Evolutionary conservation across 2,113 vertebrate species (phyloP).

Genomic region (Ctenomys sociabilis): DNA sequence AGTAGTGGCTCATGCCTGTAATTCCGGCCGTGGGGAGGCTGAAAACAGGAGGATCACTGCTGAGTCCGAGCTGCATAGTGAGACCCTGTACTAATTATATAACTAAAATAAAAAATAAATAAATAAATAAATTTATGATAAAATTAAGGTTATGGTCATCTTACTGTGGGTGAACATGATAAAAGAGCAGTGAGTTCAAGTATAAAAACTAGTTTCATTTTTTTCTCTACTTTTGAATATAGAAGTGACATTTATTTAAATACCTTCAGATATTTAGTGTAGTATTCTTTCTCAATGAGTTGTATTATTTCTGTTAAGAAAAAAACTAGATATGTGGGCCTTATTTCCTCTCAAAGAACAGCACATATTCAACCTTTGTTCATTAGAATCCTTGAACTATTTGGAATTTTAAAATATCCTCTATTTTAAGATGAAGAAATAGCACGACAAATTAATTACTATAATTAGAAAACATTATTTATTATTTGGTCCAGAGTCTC

Average conservation of each 20-base stretch:
- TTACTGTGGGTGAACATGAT: not conserved
- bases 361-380: not conserved
- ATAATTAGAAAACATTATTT: not conserved
- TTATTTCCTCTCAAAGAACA: not conserved
- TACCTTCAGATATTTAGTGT: not conserved
- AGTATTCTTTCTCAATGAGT: not conserved
- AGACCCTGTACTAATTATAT: too few relatives aligned
- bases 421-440: not conserved
- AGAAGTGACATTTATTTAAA: not conserved
- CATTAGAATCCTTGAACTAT: not conserved
- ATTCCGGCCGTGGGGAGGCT: too few relatives aligned
- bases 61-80: too few relatives aligned
- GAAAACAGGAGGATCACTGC: too few relatives aligned
- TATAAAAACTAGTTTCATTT: not conserved
- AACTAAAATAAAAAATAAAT: too few relatives aligned
- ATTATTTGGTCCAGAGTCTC: too few relatives aligned
- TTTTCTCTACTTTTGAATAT: not conserved
- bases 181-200: not conserved
- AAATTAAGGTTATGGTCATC: not conserved
- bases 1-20: too few relatives aligned
- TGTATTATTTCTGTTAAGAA: not conserved
- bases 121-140: not conserved
- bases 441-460: not conserved
- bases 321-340: not conserved
- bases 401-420: not conserved